Base-by-base conservation (phyloP, 2,888 invertebrate species). In the Laothoe populi region DNA sequence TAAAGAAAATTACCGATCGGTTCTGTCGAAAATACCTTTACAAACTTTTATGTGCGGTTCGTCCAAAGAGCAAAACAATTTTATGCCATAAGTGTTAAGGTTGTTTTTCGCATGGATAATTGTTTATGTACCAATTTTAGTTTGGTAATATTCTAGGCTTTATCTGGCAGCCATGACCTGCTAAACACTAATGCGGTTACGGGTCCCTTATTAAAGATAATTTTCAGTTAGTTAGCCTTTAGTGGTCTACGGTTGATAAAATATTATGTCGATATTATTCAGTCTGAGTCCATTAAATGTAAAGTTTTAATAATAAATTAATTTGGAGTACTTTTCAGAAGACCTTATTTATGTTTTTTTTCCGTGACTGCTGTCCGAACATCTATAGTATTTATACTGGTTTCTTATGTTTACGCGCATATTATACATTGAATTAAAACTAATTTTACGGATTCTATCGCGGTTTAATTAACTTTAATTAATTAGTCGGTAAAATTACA, bases 1-100 rank as follows among this genome's bases (percentile, higher is more conserved):
- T 80, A 85, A 90, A 88, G 88, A 91, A 89, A 88, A 88, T 89
- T 87, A 86, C 82, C 85, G 81, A 78, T 76, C 78, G 78, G 70
- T 69, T 71, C 72, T 78, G 79, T 78, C 79, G 78, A 79, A 85
- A 87, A 85, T 84, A 86, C 81, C 72, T 82, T 75, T 68, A 71
- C 79, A 71, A 77, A 69, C 67, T 69, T 78, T 68, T 70, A 70
- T 79, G 76, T 78, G 59, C 74, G 48, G 62, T 63, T 66, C 42
- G 44, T 23, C 44, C 61, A 63, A 65, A 46, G 24, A 57, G 10
- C 63, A 63, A 60, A 64, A 62, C 61, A 40, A 60, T 65, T 61
- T 75, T 68, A 64, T 7, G 19, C 4, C 45, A 1, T 0, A 21
- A 21, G 44, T 1, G 2, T 49, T 79, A 83, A 64, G 70, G 79